phyloP scores from a whole-genome alignment of 2,888 invertebrate genomes.

The Xestobium rufovillosum region DNA sequence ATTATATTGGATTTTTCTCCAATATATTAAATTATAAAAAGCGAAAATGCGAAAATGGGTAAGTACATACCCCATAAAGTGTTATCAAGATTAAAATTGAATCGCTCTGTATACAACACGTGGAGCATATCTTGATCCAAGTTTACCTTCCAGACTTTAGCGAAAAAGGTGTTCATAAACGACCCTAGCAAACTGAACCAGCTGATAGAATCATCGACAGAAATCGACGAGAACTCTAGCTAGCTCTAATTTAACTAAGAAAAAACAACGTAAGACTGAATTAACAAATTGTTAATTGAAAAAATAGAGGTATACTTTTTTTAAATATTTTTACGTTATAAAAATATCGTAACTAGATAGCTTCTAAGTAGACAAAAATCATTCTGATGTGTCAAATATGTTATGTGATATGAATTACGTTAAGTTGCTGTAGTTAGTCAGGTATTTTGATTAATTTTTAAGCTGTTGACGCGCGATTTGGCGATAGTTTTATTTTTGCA shows the following conservation, averaged over 20 bases:
- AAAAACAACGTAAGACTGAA: slow-evolving; percentile 33
- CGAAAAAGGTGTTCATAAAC: slow-evolving; percentile 72
- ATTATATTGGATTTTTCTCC: too few relatives aligned
- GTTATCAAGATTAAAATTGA: too few relatives aligned
- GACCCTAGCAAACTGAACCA: slow-evolving; percentile 68
- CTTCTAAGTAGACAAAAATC: slow-evolving; percentile 9
- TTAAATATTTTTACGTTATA: slow-evolving; percentile 29
- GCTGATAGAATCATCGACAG: slow-evolving; percentile 28
- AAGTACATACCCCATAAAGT: too few relatives aligned
- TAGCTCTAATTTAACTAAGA: slow-evolving; percentile 26
- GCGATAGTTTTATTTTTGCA: too few relatives aligned
- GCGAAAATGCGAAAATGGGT: too few relatives aligned
- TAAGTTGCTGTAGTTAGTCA: too few relatives aligned
- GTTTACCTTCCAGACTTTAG: slow-evolving; percentile 56
- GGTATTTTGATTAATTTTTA: too few relatives aligned
- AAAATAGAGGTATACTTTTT: slow-evolving; percentile 33
- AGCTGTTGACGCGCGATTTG: too few relatives aligned
- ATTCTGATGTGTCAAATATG: slow-evolving; percentile 41
- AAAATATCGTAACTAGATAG: slow-evolving; percentile 5
- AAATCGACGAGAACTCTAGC: slow-evolving; percentile 30
- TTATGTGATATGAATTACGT: slow-evolving; percentile 37
- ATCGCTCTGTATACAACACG: too few relatives aligned
- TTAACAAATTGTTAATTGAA: slow-evolving; percentile 27
- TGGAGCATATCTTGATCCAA: too few relatives aligned
- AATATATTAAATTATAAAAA: too few relatives aligned